Base-by-base conservation (phyloP, 2,888 invertebrate genomes). In the Pycnomerus fuliginosus region DNA sequence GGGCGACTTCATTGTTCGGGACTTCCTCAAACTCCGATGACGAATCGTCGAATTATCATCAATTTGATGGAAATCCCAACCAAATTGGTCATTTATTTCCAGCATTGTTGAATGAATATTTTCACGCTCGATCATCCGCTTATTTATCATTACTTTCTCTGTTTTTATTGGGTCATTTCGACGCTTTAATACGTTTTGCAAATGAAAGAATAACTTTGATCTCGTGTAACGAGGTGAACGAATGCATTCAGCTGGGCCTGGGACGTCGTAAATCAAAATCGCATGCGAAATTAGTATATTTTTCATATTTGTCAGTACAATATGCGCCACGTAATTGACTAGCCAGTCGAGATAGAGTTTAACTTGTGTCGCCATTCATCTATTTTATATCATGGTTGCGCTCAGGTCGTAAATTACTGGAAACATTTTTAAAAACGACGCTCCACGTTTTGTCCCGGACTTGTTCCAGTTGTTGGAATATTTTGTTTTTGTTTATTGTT, bases 281-380 rank as follows among this genome's bases (percentile, higher is more conserved):
- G 31, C 28, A 10, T 15, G 16, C 32, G 28, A 36, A 46, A 46
- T 46, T 40, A 41, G 28, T 32, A 25, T 30, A 58, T 60, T 60
- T 62, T 62, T 62, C 62, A 59, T 52, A 55, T 58, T 59, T 59
- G 59, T 60, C 58, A 58, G 52, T 53, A 52, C 56, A 56, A 60
- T 53, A 52, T 58, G 61, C 46, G 58, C 42, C 58, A 39, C 47
- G 48, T 57, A 57, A 60, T 60, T 60, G 60, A 58, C 54, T 55
- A 37, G 37, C 20, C 37, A 41, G 34, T 37, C 32, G 41, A 23
- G 46, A 41, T 49, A 38, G 46, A 50, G 55, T 50, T 51, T 39
- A 53, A 58, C 52, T 56, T 48, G 50, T 45, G 51, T 47, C 48
- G 50, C 55, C 50, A 53, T 58, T 53, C 50, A 53, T 54, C 55